Conservation (phyloP, 2,888 invertebrate genomes). For the Brenthis hecate region DNA sequence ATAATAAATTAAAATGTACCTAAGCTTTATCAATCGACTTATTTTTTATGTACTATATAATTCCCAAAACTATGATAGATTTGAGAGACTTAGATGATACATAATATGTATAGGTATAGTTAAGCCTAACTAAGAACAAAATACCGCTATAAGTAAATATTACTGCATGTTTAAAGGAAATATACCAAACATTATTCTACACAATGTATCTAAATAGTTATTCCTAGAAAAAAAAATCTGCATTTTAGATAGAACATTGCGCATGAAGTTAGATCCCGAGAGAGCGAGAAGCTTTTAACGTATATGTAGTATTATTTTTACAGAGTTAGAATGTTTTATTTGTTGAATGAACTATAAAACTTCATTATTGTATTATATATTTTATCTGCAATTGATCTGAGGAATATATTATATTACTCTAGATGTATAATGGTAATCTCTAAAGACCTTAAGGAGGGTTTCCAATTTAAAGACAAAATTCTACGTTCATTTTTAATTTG, state of each 20-base stretch:
- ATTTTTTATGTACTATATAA: no score
- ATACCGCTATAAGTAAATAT: no score
- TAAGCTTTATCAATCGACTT: no score
- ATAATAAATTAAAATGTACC: no score
- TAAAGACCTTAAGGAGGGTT: not conserved
- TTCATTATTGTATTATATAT: constrained; percentile 10
- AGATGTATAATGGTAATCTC: not conserved
- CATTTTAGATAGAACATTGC: constrained; percentile 32
- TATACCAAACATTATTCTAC: not conserved
- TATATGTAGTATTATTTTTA: constrained; percentile 35
- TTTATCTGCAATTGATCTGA: not conserved
- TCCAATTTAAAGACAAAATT: not conserved
- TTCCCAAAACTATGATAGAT: no score
- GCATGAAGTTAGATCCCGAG: constrained; percentile 32
- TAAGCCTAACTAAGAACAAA: no score
- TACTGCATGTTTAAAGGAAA: no score
- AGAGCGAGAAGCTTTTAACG: constrained; percentile 39
- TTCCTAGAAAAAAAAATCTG: constrained; percentile 13
- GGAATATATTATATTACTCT: not conserved
- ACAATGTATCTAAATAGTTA: not conserved
- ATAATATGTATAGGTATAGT: no score
- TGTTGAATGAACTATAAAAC: constrained; percentile 16
- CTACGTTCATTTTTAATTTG: no score
- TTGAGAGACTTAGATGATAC: no score
- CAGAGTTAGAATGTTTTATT: constrained; percentile 37